Percentiles rank a stretch among this genome's conserved stretches.
Conservation (phyloP, 2,888 invertebrate species). For the Aproaerema taeniolella region DNA sequence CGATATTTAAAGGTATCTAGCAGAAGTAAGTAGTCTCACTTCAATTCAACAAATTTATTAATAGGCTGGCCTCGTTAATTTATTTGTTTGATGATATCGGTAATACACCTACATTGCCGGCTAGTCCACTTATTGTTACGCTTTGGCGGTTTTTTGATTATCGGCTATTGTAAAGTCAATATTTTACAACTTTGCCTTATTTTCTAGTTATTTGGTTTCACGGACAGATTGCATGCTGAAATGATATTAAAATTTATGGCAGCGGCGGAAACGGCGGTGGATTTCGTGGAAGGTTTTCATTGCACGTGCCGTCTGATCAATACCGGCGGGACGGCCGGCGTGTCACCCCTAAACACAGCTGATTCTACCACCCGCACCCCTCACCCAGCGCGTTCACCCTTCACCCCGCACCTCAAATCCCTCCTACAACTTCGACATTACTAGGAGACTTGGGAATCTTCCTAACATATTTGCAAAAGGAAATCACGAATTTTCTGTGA, state of each 20-base stretch:
- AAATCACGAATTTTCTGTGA: slow-evolving; percentile 24
- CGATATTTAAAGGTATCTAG: too few relatives aligned
- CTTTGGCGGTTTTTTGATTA: too few relatives aligned
- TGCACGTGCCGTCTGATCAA: slow-evolving; percentile 71
- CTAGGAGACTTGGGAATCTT: slow-evolving; percentile 27
- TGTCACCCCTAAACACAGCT: slow-evolving; percentile 72
- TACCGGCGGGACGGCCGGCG: slow-evolving; percentile 66
- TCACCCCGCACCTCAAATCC: slow-evolving; percentile 41
- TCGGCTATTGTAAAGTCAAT: too few relatives aligned
- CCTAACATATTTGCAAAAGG: slow-evolving; percentile 24
- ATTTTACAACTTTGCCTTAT: too few relatives aligned
- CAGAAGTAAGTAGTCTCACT: too few relatives aligned
- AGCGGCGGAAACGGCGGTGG: slow-evolving; percentile 27
- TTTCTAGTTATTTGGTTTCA: neutral
- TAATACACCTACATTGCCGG: too few relatives aligned
- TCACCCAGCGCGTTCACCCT: slow-evolving; percentile 59
- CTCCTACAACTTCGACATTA: slow-evolving; percentile 54
- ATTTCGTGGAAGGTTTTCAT: slow-evolving; percentile 35
- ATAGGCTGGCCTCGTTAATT: too few relatives aligned
- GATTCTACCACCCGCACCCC: slow-evolving; percentile 60
- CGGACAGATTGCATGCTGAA: slow-evolving; percentile 5
- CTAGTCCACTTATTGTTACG: too few relatives aligned
- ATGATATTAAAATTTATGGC: slow-evolving; percentile 13
- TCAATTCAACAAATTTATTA: too few relatives aligned
- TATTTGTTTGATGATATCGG: too few relatives aligned